Conservation (phyloP, 1,140 invertebrate species). For the Platyscapa corneri region DNA sequence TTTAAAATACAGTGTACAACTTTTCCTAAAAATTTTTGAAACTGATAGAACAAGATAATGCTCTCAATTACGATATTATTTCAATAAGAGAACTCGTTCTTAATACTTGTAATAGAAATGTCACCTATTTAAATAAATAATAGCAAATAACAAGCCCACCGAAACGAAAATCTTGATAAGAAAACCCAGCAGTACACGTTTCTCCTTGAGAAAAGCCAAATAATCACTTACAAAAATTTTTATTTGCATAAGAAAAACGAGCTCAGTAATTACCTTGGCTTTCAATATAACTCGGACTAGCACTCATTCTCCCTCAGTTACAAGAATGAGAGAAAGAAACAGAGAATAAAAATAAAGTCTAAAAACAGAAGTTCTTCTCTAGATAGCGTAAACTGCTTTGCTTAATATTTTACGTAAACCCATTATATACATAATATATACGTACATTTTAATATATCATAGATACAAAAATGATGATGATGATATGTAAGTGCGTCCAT, state of each 20-base stretch:
- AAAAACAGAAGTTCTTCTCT: too few species aligned
- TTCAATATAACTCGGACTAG: constrained; percentile 20
- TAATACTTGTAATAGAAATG: constrained; percentile 39
- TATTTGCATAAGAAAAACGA: constrained; percentile 28
- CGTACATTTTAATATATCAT: too few species aligned
- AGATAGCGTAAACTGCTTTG: too few species aligned
- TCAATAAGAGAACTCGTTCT: constrained; percentile 7
- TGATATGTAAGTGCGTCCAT: too few species aligned
- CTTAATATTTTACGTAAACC: too few species aligned
- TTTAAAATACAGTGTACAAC: too few species aligned
- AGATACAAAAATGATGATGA: too few species aligned
- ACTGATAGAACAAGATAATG: too few species aligned
- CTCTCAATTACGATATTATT: not conserved
- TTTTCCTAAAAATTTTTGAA: too few species aligned
- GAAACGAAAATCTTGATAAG: constrained; percentile 38
- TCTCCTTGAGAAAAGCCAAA: not conserved
- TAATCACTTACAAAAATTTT: constrained; percentile 45
- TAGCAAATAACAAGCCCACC: constrained; percentile 10
- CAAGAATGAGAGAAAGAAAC: not conserved
- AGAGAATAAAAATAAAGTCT: too few species aligned
- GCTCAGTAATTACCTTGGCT: constrained; percentile 42
- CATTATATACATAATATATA: too few species aligned
- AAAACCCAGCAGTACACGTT: not conserved
- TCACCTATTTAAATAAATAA: constrained; percentile 42
- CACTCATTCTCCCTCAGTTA: constrained; percentile 12